Percentiles rank a stretch among this genome's conserved stretches.
Conservation (phyloP, 2,888 invertebrate species). For the Pyrrhia umbra region DNA sequence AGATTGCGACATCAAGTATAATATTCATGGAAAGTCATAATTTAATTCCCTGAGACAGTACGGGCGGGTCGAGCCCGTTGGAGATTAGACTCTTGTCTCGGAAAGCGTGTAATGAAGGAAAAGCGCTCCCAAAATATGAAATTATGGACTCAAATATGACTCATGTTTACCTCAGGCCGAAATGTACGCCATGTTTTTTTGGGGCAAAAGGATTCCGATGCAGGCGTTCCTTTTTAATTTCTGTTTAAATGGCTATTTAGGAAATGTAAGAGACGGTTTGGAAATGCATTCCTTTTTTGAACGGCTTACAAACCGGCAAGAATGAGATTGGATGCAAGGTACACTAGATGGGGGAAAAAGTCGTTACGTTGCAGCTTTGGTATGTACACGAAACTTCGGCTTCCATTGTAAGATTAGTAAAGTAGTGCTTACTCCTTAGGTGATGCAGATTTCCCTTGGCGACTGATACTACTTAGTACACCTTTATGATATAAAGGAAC, state of each 20-base stretch:
- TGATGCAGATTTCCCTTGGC: neutral
- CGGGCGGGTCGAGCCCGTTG: conserved; percentile 70
- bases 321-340: neutral
- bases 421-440: neutral
- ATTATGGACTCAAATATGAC: conserved; percentile 79
- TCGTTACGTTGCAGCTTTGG: neutral
- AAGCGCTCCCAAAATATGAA: conserved; percentile 81
- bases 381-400: neutral
- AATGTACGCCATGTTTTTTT: conserved; percentile 50
- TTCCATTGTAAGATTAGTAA: neutral
- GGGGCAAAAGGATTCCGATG: conserved; percentile 35
- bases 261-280: conserved; percentile 20
- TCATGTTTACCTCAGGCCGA: conserved; percentile 72
- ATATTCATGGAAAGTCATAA: conserved; percentile 89
- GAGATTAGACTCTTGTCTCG: conserved; percentile 84
- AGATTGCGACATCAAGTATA: conserved; percentile 84
- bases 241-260: conserved; percentile 54
- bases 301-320: neutral
- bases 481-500: neutral
- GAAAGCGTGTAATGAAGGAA: conserved; percentile 84
- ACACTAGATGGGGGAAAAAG: neutral
- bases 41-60: conserved; percentile 85
- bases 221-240: conserved; percentile 53
- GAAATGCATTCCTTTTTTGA: conserved; percentile 23
- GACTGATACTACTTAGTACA: no score